A percentile compares a stretch with the other conserved stretches of the same genome.
phyloP scores from a whole-genome alignment of 2,888 invertebrate species.

The Agriopis marginaria region DNA sequence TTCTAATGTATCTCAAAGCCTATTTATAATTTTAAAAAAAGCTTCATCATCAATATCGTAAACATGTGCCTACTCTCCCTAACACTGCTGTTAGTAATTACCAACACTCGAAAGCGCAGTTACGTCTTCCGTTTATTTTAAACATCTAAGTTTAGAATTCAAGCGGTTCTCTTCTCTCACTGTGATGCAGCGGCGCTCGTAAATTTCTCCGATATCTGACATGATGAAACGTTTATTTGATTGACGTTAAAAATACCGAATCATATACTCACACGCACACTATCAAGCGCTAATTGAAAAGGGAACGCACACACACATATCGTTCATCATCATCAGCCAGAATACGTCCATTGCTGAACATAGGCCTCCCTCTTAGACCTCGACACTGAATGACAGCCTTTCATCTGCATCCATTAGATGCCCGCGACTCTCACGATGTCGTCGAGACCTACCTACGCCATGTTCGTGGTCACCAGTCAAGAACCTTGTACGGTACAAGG shows the following conservation, averaged over 20 bases:
- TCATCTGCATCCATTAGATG: too few species aligned
- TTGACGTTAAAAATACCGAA: constrained; percentile 32
- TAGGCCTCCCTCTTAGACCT: too few species aligned
- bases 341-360: too few species aligned
- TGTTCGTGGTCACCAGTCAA: too few species aligned
- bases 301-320: constrained; percentile 10
- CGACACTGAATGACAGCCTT: too few species aligned
- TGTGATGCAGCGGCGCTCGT: constrained; percentile 18
- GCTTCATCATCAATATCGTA: too few species aligned
- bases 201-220: constrained; percentile 20
- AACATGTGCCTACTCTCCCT: not conserved
- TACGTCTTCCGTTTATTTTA: constrained; percentile 36
- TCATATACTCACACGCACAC: constrained; percentile 15
- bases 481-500: too few species aligned
- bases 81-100: not conserved
- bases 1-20: too few species aligned
- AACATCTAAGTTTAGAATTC: constrained; percentile 34
- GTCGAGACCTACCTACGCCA: too few species aligned
- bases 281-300: constrained; percentile 23
- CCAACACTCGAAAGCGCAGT: constrained; percentile 1
- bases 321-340: too few species aligned
- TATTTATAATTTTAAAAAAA: too few species aligned
- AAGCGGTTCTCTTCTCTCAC: constrained; percentile 35
- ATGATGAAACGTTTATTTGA: constrained; percentile 30
- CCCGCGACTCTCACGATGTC: too few species aligned